Base-by-base conservation (phyloP, 2,888 invertebrate species). In the Steromphala cineraria region DNA sequence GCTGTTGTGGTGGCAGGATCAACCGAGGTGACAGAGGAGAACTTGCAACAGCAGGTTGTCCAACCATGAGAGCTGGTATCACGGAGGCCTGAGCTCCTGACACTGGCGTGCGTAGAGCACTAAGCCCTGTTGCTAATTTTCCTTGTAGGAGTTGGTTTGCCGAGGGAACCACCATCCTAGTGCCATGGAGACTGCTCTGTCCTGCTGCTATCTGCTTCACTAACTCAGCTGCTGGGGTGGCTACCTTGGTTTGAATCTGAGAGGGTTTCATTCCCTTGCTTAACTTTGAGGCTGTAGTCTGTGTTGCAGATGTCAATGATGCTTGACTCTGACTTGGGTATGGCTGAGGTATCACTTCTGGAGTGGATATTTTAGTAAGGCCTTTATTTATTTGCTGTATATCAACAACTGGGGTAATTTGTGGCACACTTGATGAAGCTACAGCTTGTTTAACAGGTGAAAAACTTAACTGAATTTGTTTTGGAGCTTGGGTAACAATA, bases 211-310 rank as follows among this genome's bases (percentile, higher is more conserved):
- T 77, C 80, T 83, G 82, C 67, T 84, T 82, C 10, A 84, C 80
- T 36, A 83, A 53, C 74, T 82, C 81, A n/a, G 84, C 77, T 5
- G 82, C 83, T 76, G 84, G 82, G 7, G 84, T 76, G 21, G 53
- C 55, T 10, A 55, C 36, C 19, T 53, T 53, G 46, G 36, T 31
- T 75, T 52, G n/a, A 10, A 62, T 24, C 13, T 31, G 71, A 2
- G 17, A 19, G 36, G 28, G 19, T n/a, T 31, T 40, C 10, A 40
- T 10, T 31, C 31, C 31, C 40, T 40, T 40, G 10, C 28, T 71
- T n/a, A 71, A 31, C 28, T 17, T 40, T 13, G 71, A 71, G n/a
- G 36, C 71, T 36, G 71, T 31, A 10, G 19, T 36, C 19, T 15
- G 19, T 28, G 67, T 31, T 31, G 71, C 17, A 19, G 71, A 19